Conservation (phyloP, 64 coral and sea anemone species). For the Hydrozoanthus tunicans region DNA sequence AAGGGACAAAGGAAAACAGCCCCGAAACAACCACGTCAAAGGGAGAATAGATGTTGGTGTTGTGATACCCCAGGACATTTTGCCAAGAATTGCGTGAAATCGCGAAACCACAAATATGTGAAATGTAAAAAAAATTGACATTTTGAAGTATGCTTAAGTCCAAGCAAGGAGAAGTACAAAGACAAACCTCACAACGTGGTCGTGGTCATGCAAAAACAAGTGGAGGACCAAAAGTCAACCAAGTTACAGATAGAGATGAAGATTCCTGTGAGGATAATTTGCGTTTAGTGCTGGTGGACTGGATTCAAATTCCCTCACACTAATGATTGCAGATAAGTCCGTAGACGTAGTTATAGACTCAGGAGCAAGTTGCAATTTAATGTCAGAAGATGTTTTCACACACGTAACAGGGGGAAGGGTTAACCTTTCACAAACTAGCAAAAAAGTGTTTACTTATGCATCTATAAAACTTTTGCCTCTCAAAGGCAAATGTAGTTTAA, state of each 20-base stretch:
- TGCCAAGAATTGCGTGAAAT: slow-evolving; percentile 29
- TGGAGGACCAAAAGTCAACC: background rate
- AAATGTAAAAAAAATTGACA: slow-evolving; percentile 23
- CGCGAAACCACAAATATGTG: slow-evolving; percentile 4
- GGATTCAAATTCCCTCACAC: background rate
- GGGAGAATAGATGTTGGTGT: background rate
- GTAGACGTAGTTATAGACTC: slow-evolving; percentile 65
- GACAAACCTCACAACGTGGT: background rate
- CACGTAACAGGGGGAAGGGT: slow-evolving; percentile 58
- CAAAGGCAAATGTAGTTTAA: slow-evolving; percentile 37
- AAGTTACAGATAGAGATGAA: background rate
- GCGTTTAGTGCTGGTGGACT: background rate
- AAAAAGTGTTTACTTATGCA: slow-evolving; percentile 47
- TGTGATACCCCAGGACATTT: slow-evolving; percentile 24
- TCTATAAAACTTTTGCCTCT: background rate
- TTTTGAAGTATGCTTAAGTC: slow-evolving; percentile 25
- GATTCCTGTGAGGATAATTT: background rate
- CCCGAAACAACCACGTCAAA: background rate
- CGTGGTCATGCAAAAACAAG: slow-evolving; percentile 1
- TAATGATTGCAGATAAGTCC: slow-evolving; percentile 64
- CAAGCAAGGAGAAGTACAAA: background rate
- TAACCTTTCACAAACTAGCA: slow-evolving; percentile 19
- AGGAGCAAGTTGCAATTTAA: slow-evolving; percentile 69
- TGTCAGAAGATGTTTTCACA: slow-evolving; percentile 50
- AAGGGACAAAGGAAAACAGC: background rate